Conservation (phyloP, 2,888 invertebrate genomes). For the Drosophila mimica region DNA sequence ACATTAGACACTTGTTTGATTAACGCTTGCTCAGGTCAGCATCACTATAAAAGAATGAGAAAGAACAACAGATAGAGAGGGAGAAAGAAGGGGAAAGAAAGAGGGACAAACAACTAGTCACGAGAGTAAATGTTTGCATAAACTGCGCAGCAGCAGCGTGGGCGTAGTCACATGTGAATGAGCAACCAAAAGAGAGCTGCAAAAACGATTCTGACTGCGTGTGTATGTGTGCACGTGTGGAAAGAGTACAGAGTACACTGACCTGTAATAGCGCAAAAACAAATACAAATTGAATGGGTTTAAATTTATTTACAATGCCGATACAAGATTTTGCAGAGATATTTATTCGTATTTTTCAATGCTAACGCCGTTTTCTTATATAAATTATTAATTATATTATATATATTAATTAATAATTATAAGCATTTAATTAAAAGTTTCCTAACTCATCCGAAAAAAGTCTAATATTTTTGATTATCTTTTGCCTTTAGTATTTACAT, state of each 20-base stretch:
- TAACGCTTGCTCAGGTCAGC: conserved; percentile 48
- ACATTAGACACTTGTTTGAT: conserved; percentile 72
- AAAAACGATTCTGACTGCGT: background rate
- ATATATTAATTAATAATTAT: background rate
- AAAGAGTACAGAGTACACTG: background rate
- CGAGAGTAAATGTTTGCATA: conserved; percentile 45
- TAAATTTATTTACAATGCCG: background rate
- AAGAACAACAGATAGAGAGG: background rate
- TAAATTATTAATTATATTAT: background rate
- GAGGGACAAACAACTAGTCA: conserved; percentile 28
- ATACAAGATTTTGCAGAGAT: background rate
- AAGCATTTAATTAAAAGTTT: background rate
- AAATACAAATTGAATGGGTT: background rate
- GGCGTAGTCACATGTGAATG: conserved; percentile 42
- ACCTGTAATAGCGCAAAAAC: conserved; percentile 13
- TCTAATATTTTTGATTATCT: background rate
- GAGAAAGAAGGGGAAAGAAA: background rate
- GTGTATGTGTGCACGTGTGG: background rate
- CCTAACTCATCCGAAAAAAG: background rate
- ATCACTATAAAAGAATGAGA: conserved; percentile 12
- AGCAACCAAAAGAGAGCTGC: conserved; percentile 24
- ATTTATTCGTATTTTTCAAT: background rate
- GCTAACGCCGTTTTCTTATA: background rate
- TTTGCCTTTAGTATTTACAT: background rate
- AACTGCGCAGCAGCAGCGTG: conserved; percentile 67